phyloP scores from a whole-genome alignment of 2,113 vertebrate genomes.

The Illadopsis cleaveri region DNA sequence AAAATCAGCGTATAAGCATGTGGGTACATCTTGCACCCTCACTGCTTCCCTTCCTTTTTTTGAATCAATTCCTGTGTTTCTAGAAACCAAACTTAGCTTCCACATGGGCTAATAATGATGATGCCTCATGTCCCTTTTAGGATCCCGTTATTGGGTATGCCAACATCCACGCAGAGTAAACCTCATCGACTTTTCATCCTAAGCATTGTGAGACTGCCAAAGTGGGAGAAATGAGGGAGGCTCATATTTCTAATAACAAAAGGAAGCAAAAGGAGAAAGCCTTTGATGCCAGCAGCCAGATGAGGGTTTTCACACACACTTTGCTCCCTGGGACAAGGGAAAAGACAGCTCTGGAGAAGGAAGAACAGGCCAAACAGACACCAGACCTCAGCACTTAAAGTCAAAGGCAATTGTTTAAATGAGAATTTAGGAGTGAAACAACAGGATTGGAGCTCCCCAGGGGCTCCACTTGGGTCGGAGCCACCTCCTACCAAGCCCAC shows the following conservation, averaged over 20 bases:
- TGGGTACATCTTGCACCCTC: neutral
- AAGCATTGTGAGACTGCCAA: neutral
- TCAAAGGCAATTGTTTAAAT: neutral
- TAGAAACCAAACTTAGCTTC: neutral
- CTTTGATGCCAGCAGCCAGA: neutral
- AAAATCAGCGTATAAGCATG: neutral
- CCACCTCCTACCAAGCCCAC: neutral
- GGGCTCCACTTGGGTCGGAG: neutral
- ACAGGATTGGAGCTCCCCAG: neutral
- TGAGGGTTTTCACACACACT: neutral
- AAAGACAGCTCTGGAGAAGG: neutral
- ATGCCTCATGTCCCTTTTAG: neutral
- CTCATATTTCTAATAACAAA: neutral
- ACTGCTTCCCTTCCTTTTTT: neutral
- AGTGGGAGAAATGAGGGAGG: neutral
- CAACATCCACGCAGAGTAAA: neutral
- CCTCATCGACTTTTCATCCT: neutral
- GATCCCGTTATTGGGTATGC: neutral
- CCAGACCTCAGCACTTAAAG: neutral
- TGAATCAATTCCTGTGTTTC: neutral
- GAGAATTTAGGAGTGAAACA: neutral
- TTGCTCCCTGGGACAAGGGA: neutral
- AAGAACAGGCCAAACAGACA: neutral
- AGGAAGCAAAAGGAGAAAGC: neutral
- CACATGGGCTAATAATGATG: neutral